Evolutionary conservation across 2,888 invertebrate genomes (phyloP).

Genomic region (Drepanosiphum platanoidis): DNA sequence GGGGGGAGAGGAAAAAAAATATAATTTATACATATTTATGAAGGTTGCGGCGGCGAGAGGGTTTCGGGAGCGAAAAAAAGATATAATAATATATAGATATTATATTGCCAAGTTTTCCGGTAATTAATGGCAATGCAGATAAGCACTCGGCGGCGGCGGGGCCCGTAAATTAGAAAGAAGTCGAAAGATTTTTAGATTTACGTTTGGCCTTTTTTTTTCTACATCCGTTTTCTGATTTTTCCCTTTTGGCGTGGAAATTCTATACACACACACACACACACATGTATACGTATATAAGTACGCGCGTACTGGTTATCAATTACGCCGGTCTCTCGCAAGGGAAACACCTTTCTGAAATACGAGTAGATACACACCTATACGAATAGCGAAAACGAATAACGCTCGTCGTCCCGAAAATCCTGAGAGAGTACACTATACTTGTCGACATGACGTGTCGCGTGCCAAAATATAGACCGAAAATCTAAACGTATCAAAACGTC

Average conservation of each 20-base stretch:
- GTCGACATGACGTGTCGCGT: not conserved
- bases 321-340: conserved; percentile 10
- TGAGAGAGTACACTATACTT: not conserved
- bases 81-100: conserved; percentile 57
- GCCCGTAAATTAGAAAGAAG: conserved; percentile 58
- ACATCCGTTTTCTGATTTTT: conserved; percentile 50
- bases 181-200: conserved; percentile 57
- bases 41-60: conserved; percentile 34
- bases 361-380: not conserved
- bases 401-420: not conserved
- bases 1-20: conserved; percentile 22
- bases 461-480: not conserved
- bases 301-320: conserved; percentile 39
- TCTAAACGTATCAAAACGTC: not conserved
- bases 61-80: conserved; percentile 27
- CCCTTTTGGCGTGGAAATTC: conserved; percentile 46
- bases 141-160: conserved; percentile 49
- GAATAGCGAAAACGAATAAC: not conserved
- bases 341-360: conserved; percentile 23
- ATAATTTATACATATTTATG: conserved; percentile 55
- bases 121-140: conserved; percentile 62
- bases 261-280: not conserved
- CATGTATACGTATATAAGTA: not conserved
- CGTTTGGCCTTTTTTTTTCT: conserved; percentile 17
- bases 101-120: conserved; percentile 62